Evolutionary conservation across 2,888 invertebrate species (phyloP), one percentile per base, ranked within the genome.

Genomic region (Blomia tropicalis): DNA sequence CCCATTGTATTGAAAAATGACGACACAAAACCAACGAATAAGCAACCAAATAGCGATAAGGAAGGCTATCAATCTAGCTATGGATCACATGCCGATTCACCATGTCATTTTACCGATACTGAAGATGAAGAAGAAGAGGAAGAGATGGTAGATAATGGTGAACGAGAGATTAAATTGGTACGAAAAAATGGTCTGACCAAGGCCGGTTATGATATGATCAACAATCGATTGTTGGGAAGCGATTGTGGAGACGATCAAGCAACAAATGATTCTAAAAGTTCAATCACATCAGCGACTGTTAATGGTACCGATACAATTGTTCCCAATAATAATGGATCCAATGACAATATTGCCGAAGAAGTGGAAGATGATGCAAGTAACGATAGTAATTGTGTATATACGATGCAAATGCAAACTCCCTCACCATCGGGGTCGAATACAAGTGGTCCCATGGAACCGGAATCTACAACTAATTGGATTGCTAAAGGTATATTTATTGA

Each of bases 381-480:
- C 7, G 44, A 27, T 41, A 63, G 32, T 32, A 25, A 22, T 19
- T 7, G 31, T 7, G 5, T 19, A 22, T 23, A 23, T n/a, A 36
- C 62, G 31, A 32, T 60, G 2, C 43, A 63, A 53, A 60, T 19
- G 5, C 62, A 62, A 58, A 63, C 63, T 47, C 41, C 59, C 4
- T 62, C 58, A 11, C 36, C 58, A 27, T 44, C 63, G 14, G 51
- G 51, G 7, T 47, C 51, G 51, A 47, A 22, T 47, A 7, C 58
- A 7, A 58, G 36, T 43, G 32, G 47, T 23, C 25, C 32, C 3
- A 62, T 62, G 63, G 63, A 63, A 54, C 61, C 63, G 2, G 63
- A 63, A 29, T 63, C 63, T 1, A 63, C 61, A 1, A 63, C 63
- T 29, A n/a, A 59, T 29, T 30, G 56, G 7, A n/a, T 25, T 23